These are phyloP conservation scores for Elaphurus davidianus DNA, from an alignment of 2,113 vertebrate species.

Conservation along the genomic window DNA sequence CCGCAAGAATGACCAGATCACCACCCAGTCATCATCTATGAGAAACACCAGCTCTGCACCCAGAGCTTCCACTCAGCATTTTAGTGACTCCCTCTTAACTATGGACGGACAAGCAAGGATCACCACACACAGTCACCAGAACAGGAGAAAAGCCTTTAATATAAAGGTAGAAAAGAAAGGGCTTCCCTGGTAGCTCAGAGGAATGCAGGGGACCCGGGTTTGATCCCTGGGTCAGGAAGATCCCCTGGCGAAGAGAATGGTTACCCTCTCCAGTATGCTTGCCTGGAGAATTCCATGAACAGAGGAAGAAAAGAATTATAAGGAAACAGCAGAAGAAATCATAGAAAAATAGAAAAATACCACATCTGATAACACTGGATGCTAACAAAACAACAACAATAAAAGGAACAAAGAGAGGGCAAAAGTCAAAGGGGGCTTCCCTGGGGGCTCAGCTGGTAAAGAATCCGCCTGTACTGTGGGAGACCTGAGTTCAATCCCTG, in stretches of 20 bases:
- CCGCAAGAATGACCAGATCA: not conserved
- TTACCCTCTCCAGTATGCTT: not conserved
- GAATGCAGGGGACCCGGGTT: not conserved
- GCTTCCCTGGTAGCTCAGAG: not conserved
- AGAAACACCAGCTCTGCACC: accelerated
- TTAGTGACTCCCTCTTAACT: not conserved
- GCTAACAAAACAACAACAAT: not conserved
- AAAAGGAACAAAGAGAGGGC: not conserved
- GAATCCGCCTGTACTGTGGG: not conserved
- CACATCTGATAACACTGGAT: not conserved
- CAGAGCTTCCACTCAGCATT: accelerated
- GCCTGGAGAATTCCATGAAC: not conserved
- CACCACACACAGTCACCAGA: accelerated
- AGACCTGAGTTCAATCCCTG: not conserved
- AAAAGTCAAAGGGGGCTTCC: not conserved
- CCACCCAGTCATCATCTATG: not conserved
- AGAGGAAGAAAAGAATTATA: not conserved
- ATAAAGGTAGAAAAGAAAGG: not conserved
- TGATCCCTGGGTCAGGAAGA: not conserved
- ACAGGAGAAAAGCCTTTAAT: not conserved
- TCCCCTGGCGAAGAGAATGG: not conserved
- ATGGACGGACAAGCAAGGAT: accelerated
- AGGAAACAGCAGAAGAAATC: not conserved
- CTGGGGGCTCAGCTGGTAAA: not conserved
- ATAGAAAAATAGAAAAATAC: accelerated